Evolutionary conservation across 1,140 invertebrate species (phyloP), one percentile per base, ranked within the genome.

Genomic region (Limonius californicus): DNA sequence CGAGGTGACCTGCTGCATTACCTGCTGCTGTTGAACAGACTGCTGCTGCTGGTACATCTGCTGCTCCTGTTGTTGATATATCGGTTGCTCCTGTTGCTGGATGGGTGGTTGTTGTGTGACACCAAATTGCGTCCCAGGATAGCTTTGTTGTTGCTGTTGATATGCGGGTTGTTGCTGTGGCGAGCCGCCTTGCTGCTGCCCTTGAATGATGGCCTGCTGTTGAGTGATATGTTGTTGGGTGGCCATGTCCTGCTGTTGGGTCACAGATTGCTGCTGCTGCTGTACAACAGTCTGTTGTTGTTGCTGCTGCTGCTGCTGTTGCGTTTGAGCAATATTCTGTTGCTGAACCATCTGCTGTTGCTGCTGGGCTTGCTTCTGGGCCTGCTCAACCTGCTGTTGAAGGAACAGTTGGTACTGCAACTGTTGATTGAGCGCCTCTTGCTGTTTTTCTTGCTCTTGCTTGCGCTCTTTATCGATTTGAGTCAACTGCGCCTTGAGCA

Each of bases 401-500:
- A 69, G 80, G 72, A 76, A 80, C 63, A 85, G 83, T 62, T 85
- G 83, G 42, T 83, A 83, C 53, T 86, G 85, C 43, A 85, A 80
- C 62, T 86, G 83, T 42, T 84, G 81, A 7, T 82, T 82, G 60
- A 57, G 45, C 61, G 61, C 66, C 71, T 47, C 68, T 68, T 69
- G 77, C 75, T 57, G 77, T 74, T 77, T 81, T 74, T 54, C 77
- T 78, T 64, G 77, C 82, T 77, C 77, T 76, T 70, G 78, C 78
- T 78, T 79, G 73, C 64, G 73, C 64, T 90, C 88, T 50, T 85
- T 81, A 1, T 82, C 78, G 63, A 89, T 78, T 54, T 79, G 79
- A 50, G 78, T 80, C 39, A 95, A 87, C 74, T 94, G 91, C 42
- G 89, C 89, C 72, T 91, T 89, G 18, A 98, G 83, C 77, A 97